Percentiles rank a stretch among this genome's conserved stretches.
Evolutionary conservation across 2,888 invertebrate genomes (phyloP).

Genomic region (Synergus gifuensis): DNA sequence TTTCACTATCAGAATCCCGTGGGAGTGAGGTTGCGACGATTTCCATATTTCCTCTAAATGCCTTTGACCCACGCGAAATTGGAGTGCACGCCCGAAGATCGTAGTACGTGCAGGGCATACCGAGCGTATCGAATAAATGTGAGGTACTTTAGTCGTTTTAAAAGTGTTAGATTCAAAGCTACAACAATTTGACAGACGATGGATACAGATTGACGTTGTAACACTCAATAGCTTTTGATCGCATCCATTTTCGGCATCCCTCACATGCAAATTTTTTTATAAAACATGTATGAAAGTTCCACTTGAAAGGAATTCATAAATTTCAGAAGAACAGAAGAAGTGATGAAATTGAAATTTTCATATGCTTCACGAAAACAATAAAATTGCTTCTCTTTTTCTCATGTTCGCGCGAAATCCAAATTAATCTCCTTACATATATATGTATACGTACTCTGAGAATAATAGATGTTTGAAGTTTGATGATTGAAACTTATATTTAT

Average conservation of each 20-base stretch:
- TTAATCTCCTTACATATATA: no score
- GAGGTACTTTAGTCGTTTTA: slow-evolving; percentile 19
- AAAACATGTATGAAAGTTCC: no score
- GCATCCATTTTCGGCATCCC: not conserved
- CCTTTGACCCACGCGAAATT: slow-evolving; percentile 29
- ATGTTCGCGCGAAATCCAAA: no score
- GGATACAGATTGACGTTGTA: not conserved
- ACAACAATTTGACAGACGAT: not conserved
- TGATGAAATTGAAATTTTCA: no score
- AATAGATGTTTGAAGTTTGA: no score
- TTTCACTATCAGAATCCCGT: slow-evolving; percentile 10
- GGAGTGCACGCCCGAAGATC: slow-evolving; percentile 28
- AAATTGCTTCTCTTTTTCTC: no score
- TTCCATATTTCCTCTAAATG: slow-evolving; percentile 42
- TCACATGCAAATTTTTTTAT: not conserved
- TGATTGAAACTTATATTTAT: no score
- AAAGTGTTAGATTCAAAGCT: slow-evolving; percentile 25
- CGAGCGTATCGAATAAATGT: slow-evolving; percentile 26
- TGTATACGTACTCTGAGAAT: no score
- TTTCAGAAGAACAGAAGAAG: no score
- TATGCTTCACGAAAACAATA: no score
- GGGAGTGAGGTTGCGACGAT: slow-evolving; percentile 36
- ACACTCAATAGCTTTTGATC: not conserved
- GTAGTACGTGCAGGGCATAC: slow-evolving; percentile 26
- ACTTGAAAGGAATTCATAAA: no score